A percentile compares a stretch with the other conserved stretches of the same genome.
phyloP scores from a whole-genome alignment of 2,113 vertebrate genomes.

The Brachyistius frenatus region DNA sequence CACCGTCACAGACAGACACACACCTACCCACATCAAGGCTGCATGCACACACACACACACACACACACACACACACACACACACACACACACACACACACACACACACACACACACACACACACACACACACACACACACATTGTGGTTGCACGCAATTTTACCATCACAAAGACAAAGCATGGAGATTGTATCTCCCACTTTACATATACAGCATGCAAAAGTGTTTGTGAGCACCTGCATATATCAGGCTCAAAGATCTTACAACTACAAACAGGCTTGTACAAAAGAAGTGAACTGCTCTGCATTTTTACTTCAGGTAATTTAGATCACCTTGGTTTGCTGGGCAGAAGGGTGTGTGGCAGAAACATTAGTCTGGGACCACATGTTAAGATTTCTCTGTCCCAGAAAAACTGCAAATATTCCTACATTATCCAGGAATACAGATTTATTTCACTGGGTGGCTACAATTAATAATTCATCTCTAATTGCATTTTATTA shows the following conservation, averaged over 20 bases:
- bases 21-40: neutral
- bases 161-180: slow-evolving; percentile 54
- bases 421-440: slow-evolving; percentile 11
- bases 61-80: slow-evolving; percentile 6
- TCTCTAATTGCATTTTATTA: slow-evolving; percentile 1
- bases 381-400: slow-evolving; percentile 37
- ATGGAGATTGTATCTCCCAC: slow-evolving; percentile 65
- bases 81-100: slow-evolving; percentile 8
- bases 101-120: neutral
- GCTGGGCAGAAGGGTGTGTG: slow-evolving; percentile 14
- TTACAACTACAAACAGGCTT: slow-evolving; percentile 49
- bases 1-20: slow-evolving; percentile 1
- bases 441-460: slow-evolving; percentile 12
- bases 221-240: slow-evolving; percentile 40
- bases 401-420: slow-evolving; percentile 50
- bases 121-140: neutral
- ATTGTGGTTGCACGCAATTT: slow-evolving; percentile 29
- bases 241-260: slow-evolving; percentile 64
- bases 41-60: neutral
- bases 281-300: slow-evolving; percentile 29
- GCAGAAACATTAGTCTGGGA: slow-evolving; percentile 52
- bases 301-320: slow-evolving; percentile 53
- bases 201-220: slow-evolving; percentile 52
- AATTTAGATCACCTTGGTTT: slow-evolving; percentile 48
- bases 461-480: slow-evolving; percentile 2